A percentile compares a stretch with the other conserved stretches of the same genome.
phyloP scores from a whole-genome alignment of 2,888 invertebrate genomes.

The Fabriciana adippe region DNA sequence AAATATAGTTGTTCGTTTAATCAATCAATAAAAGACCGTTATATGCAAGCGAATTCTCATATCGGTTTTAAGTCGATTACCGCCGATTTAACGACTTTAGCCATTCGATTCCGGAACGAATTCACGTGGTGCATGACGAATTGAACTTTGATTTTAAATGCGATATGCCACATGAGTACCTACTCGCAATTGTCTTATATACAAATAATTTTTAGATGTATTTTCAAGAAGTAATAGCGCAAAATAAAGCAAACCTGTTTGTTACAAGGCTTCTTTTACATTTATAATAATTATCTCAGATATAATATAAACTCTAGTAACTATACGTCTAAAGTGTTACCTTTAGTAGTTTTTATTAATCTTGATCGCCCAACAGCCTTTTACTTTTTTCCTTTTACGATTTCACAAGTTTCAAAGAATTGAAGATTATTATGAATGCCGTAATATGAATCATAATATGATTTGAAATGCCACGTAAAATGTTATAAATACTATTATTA shows the following conservation, averaged over 20 bases:
- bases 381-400: conserved; percentile 29
- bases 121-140: conserved; percentile 58
- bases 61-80: conserved; percentile 49
- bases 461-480: conserved; percentile 17
- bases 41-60: conserved; percentile 44
- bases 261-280: no score
- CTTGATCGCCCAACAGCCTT: conserved; percentile 9
- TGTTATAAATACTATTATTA: not conserved
- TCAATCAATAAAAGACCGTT: conserved; percentile 40
- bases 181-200: not conserved
- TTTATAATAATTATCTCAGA: no score
- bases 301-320: no score
- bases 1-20: conserved; percentile 35
- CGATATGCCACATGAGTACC: conserved; percentile 27
- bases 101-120: conserved; percentile 59
- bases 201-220: no score
- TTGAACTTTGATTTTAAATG: conserved; percentile 49
- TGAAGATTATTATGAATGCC: not conserved
- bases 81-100: conserved; percentile 50
- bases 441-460: conserved; percentile 18
- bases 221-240: no score
- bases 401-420: conserved; percentile 21
- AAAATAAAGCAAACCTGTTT: no score
- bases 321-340: no score
- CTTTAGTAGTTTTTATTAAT: not conserved